Base-by-base conservation (phyloP, 2,888 invertebrate species). In the Anaspis maculata region DNA sequence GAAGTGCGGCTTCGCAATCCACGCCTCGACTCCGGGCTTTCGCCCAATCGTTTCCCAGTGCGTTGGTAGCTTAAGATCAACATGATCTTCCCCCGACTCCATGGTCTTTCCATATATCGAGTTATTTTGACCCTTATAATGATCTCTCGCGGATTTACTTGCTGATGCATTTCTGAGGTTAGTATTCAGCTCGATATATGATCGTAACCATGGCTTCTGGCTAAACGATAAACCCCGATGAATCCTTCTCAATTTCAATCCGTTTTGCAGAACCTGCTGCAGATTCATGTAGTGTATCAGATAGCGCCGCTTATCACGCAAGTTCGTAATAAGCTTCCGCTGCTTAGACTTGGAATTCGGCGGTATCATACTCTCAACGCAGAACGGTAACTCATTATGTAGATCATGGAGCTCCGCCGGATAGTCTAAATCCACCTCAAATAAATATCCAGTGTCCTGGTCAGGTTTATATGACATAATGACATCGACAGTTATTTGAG, bases 331-430 rank as follows among this genome's bases (percentile, higher is more conserved):
- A 2, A 57, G 38, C 41, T 55, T 57, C 5, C 34, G 15, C n/a
- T 30, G 14, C 34, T 38, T 44, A 7, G 25, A 14, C 5, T 2
- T 1, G 6, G 12, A 36, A 3, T 47, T 44, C 13, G 6, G 33
- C 21, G 27, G 31, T 28, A n/a, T n/a, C n/a, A n/a, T n/a, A n/a
- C n/a, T n/a, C n/a, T n/a, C n/a, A n/a, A n/a, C n/a, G n/a, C n/a
- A 55, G 37, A 61, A 56, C 2, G 56, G 55, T 6, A 57, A 39
- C 41, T 59, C 59, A 22, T 48, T 48, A 32, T 61, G 59, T 3
- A 13, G 3, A 33, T 58, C 49, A 35, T 58, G 58, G 15, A 57
- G 25, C 3, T 36, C 13, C n/a, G 31, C 15, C 1, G 47, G 47
- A 31, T 49, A 49, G n/a, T 44, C 35, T 10, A 48, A 25, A 27